Evolutionary conservation across 2,797 vertebrate species (phyloP).

Genomic region (Oceanodroma leucorhoa): DNA sequence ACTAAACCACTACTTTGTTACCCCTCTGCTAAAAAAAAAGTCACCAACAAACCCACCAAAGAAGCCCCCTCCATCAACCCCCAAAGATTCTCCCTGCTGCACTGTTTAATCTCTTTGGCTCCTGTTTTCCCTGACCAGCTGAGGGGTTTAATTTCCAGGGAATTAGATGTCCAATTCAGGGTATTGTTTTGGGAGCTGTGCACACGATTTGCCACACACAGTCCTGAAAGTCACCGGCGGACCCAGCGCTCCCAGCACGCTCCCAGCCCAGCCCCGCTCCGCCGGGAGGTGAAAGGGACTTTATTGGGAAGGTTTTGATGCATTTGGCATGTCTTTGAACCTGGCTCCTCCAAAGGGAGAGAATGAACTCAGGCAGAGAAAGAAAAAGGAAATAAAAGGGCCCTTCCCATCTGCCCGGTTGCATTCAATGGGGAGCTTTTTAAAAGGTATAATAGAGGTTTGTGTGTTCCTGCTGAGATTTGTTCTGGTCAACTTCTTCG

Average conservation of each 20-base stretch:
- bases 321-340: conserved; percentile 64
- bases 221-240: conserved; percentile 34
- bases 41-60: background rate
- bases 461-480: conserved; percentile 60
- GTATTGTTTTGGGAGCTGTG: conserved; percentile 38
- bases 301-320: conserved; percentile 47
- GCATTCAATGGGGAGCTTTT: conserved; percentile 49
- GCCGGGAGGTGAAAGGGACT: conserved; percentile 24
- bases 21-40: background rate
- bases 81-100: background rate
- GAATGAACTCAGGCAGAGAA: conserved; percentile 52
- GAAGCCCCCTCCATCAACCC: background rate
- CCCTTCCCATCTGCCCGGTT: conserved; percentile 43
- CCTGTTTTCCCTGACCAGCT: conserved; percentile 42
- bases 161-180: conserved; percentile 9
- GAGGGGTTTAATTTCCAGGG: conserved; percentile 61
- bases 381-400: conserved; percentile 52
- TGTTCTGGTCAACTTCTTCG: conserved; percentile 56
- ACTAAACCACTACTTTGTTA: background rate
- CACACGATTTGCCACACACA: conserved; percentile 54
- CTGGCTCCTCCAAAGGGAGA: conserved; percentile 36
- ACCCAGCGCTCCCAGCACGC: background rate
- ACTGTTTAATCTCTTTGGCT: conserved; percentile 50
- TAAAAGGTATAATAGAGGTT: conserved; percentile 50
- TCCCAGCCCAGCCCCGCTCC: background rate